A percentile compares a stretch with the other conserved stretches of the same genome.
phyloP scores from a whole-genome alignment of 1,140 invertebrate species.

The Nebria ingens region DNA sequence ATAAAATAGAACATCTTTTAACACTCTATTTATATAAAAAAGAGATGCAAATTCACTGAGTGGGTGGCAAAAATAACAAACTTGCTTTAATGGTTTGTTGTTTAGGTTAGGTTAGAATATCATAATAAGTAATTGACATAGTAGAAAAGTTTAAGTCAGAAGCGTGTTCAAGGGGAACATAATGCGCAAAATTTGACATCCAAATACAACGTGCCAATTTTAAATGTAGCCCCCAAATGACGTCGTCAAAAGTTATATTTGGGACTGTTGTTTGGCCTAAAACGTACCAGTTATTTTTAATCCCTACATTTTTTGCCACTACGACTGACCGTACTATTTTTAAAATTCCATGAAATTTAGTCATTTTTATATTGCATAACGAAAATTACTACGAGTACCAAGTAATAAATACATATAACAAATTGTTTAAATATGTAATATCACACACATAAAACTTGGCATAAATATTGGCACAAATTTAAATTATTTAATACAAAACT shows the following conservation, averaged over 20 bases:
- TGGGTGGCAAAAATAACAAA: neutral
- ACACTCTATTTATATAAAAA: neutral
- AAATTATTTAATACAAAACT: too few species aligned
- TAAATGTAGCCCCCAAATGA: neutral
- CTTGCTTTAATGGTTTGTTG: neutral
- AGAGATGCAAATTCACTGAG: neutral
- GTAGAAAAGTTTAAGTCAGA: constrained; percentile 14
- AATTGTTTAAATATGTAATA: too few species aligned
- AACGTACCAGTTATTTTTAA: neutral
- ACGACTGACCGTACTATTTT: neutral
- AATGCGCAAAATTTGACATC: neutral
- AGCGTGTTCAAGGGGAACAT: constrained; percentile 10
- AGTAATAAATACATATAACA: too few species aligned
- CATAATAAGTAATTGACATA: too few species aligned
- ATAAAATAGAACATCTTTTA: constrained; percentile 3
- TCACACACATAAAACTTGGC: too few species aligned
- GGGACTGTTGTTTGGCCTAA: neutral
- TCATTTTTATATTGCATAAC: neutral
- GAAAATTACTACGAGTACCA: too few species aligned
- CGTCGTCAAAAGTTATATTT: neutral
- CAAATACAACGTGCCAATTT: neutral
- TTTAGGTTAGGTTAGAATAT: constrained; percentile 6
- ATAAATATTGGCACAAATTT: too few species aligned
- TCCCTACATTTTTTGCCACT: neutral
- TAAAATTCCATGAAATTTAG: neutral